Evolutionary conservation across 2,113 vertebrate species (phyloP).

Genomic region (Tetrax tetrax): DNA sequence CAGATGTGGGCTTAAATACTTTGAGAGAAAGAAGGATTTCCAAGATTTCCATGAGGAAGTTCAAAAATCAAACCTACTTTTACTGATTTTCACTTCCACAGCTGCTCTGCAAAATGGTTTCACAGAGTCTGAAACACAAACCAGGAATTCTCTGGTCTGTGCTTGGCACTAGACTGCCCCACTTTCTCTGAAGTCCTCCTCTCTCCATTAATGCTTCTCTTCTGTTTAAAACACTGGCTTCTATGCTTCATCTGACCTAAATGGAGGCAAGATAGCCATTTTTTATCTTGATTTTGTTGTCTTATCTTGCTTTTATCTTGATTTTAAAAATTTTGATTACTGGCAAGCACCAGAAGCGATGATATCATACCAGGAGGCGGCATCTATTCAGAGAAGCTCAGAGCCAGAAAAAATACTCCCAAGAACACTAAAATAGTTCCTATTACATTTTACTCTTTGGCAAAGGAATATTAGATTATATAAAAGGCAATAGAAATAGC

Average conservation of each 20-base stretch:
- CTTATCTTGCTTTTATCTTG: conserved; percentile 2
- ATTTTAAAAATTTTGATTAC: neutral
- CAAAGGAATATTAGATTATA: conserved; percentile 30
- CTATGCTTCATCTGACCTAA: neutral
- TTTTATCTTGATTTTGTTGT: neutral
- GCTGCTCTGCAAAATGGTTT: conserved; percentile 35
- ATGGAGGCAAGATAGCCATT: neutral
- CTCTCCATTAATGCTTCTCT: neutral
- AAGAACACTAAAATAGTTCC: conserved; percentile 46
- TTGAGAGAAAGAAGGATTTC: neutral
- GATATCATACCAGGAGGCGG: conserved; percentile 59
- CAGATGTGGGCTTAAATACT: neutral
- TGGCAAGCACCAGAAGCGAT: conserved; percentile 7
- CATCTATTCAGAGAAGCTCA: conserved; percentile 53
- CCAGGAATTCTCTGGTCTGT: neutral
- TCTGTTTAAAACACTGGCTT: neutral
- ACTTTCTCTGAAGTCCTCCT: neutral
- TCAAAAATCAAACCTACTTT: neutral
- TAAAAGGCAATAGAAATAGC: conserved; percentile 46
- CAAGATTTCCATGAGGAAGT: neutral
- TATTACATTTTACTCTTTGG: conserved; percentile 41
- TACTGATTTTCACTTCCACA: neutral
- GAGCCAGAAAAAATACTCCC: conserved; percentile 53
- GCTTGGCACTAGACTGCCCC: neutral
- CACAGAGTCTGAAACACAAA: neutral